Percentiles rank a stretch among this genome's conserved stretches.
Conservation (phyloP, 2,113 vertebrate genomes). For the Megaptera novaeangliae region DNA sequence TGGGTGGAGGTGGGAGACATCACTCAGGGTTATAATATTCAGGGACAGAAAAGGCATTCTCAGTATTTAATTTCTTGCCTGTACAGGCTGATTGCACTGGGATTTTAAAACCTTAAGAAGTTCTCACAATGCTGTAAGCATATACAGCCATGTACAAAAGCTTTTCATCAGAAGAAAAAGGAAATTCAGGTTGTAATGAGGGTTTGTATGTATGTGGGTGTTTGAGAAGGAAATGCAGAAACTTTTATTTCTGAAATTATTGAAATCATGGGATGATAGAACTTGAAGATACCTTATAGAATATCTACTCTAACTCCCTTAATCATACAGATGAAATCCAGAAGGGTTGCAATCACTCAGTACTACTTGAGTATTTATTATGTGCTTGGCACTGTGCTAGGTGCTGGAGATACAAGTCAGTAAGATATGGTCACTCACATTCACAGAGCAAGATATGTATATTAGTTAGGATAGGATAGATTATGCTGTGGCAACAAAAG, state of each 20-base stretch:
- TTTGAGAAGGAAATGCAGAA: slow-evolving; percentile 28
- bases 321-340: neutral
- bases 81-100: neutral
- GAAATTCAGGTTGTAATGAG: slow-evolving; percentile 25
- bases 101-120: neutral
- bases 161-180: slow-evolving; percentile 13
- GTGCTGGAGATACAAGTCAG: neutral
- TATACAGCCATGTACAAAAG: neutral
- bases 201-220: neutral
- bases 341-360: neutral
- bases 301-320: neutral
- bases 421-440: neutral
- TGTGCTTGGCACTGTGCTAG: neutral
- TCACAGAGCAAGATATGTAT: neutral
- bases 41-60: neutral
- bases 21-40: neutral
- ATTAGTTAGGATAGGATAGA: neutral
- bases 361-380: neutral
- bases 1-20: neutral
- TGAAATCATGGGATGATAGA: neutral
- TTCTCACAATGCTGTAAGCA: neutral
- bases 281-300: neutral
- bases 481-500: neutral
- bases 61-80: slow-evolving; percentile 20
- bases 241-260: slow-evolving; percentile 20